These are phyloP conservation scores for Talpa occidentalis DNA, from an alignment of 2,113 vertebrate species.

Conservation along the genomic window DNA sequence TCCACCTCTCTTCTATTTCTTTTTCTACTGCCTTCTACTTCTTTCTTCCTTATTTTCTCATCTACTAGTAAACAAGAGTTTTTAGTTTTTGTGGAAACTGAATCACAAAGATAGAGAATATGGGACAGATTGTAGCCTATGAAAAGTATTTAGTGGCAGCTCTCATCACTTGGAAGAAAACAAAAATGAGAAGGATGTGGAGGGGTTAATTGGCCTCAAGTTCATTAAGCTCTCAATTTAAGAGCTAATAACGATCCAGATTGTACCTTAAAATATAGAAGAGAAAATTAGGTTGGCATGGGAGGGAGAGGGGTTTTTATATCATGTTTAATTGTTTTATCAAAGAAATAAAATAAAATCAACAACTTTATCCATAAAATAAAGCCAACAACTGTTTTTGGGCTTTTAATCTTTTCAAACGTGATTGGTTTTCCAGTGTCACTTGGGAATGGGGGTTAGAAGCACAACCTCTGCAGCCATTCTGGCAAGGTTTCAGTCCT, in stretches of 20 bases:
- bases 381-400: neutral
- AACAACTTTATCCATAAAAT: neutral
- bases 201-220: neutral
- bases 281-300: neutral
- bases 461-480: neutral
- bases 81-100: neutral
- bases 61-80: neutral
- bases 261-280: neutral
- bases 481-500: neutral
- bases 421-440: neutral
- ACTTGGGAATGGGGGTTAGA: neutral
- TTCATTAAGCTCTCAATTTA: neutral
- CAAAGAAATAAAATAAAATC: conserved; percentile 4
- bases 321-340: conserved; percentile 22
- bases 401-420: neutral
- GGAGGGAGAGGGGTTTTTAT: neutral
- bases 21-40: neutral
- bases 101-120: neutral
- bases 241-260: neutral
- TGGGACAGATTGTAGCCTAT: neutral
- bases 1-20: no score
- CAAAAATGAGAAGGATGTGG: neutral
- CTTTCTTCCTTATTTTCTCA: neutral
- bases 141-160: neutral
- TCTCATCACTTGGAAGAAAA: neutral